Evolutionary conservation across 2,888 invertebrate species (phyloP), one percentile per base, ranked within the genome.

Genomic region (Drosophila monieri): DNA sequence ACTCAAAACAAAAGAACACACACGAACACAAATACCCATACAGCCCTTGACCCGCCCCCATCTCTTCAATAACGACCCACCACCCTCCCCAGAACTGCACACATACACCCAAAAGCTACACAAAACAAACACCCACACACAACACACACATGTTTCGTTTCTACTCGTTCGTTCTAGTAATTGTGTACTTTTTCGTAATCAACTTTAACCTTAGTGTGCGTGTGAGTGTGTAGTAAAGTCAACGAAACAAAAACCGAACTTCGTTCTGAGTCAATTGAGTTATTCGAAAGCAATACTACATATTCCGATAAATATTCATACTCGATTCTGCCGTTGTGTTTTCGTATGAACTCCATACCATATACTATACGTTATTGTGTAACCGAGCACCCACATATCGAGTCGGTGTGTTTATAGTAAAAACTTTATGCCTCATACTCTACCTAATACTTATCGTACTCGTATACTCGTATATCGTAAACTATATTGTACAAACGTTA

Each of bases 141-240:
- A 65, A 60, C 52, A 49, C n/a, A 37, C 35, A 52, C n/a, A 64
- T 43, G 53, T 76, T 64, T 64, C 61, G 76, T 78, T 86, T 80
- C 67, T 77, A 77, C 57, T 84, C 72, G 87, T 80, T 81, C 75
- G 77, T 85, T 85, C 70, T 85, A 77, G 85, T 85, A 87, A 77
- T 81, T 81, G 73, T 85, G 72, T 85, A 81, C 67, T 77, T 74
- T 78, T 77, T 65, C 83, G 74, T 85, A 80, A 76, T 71, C 70
- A 74, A 83, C 68, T 76, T 73, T 72, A 68, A 76, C 56, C 72
- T 83, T 88, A 72, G 73, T 78, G 83, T 77, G 80, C 76, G 74
- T 69, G 67, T 84, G 73, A 76, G 76, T 74, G 75, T 74, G 74
- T 85, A 81, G 77, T 71, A 68, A 62, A 73, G 49, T 76, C 70